Evolutionary conservation across 2,113 vertebrate genomes (phyloP).

Genomic region (Talpa occidentalis): DNA sequence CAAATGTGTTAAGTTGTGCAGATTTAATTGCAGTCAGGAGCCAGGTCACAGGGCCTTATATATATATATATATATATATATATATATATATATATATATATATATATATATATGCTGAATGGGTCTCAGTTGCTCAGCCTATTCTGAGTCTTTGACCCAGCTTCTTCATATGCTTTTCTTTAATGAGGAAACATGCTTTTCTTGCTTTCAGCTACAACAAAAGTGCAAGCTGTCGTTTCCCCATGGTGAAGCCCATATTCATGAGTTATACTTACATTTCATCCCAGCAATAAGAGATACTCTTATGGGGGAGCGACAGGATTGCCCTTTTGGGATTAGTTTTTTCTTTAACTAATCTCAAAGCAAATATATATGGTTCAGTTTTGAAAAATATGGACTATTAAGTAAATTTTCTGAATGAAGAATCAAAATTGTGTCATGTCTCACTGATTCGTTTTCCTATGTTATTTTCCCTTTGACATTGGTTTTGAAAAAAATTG

Average conservation of each 20-base stretch:
- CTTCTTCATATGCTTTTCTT: not conserved
- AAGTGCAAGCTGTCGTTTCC: constrained; percentile 27
- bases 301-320: not conserved
- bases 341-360: constrained; percentile 39
- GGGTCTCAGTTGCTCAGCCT: constrained; percentile 13
- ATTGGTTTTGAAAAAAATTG: constrained; percentile 12
- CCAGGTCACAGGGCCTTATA: not conserved
- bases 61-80: too few species aligned
- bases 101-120: too few species aligned
- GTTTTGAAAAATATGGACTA: constrained; percentile 34
- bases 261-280: not conserved
- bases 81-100: too few species aligned
- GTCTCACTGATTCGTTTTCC: constrained; percentile 61
- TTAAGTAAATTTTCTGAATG: constrained; percentile 51
- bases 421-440: constrained; percentile 48
- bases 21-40: constrained; percentile 25
- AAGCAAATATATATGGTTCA: constrained; percentile 30
- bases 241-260: not conserved
- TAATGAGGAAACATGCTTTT: constrained; percentile 31
- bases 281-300: not conserved
- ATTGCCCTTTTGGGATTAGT: not conserved
- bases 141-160: not conserved
- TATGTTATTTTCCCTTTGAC: constrained; percentile 65
- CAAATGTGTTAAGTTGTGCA: constrained; percentile 29
- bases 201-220: constrained; percentile 39